Evolutionary conservation across 2,888 invertebrate genomes (phyloP).

Genomic region (Trilocha varians): DNA sequence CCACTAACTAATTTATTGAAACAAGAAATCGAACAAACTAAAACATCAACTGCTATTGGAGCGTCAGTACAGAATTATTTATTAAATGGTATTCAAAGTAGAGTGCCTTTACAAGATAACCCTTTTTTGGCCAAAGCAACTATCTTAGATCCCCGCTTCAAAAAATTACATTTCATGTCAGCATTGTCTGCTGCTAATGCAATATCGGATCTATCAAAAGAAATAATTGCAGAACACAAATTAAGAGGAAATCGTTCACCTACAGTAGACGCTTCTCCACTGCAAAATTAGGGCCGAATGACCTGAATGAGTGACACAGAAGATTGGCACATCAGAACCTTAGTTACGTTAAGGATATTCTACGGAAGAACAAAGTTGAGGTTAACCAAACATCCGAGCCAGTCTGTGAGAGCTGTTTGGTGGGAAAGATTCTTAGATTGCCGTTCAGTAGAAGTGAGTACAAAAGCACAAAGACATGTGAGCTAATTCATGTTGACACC

Average conservation of each 20-base stretch:
- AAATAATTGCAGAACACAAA: slow-evolving; percentile 9
- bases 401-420: no score
- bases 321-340: no score
- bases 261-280: no score
- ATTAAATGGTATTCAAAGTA: slow-evolving; percentile 3
- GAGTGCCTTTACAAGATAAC: slow-evolving; percentile 1
- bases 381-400: no score
- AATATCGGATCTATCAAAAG: slow-evolving; percentile 6
- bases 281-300: no score
- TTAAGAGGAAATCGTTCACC: slow-evolving; percentile 12
- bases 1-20: background rate
- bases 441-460: no score
- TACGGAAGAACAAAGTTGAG: no score
- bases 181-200: slow-evolving; percentile 9
- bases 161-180: slow-evolving; percentile 8
- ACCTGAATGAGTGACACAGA: no score
- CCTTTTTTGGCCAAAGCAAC: slow-evolving; percentile 6
- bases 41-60: background rate
- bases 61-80: slow-evolving; percentile 1
- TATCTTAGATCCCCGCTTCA: slow-evolving; percentile 9
- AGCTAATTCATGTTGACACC: no score
- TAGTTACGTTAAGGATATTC: no score
- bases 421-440: no score
- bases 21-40: background rate
- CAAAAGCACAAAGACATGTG: no score